These are phyloP conservation scores for Drosophila watanabei DNA, from an alignment of 1,140 invertebrate genomes.

Conservation along the genomic window DNA sequence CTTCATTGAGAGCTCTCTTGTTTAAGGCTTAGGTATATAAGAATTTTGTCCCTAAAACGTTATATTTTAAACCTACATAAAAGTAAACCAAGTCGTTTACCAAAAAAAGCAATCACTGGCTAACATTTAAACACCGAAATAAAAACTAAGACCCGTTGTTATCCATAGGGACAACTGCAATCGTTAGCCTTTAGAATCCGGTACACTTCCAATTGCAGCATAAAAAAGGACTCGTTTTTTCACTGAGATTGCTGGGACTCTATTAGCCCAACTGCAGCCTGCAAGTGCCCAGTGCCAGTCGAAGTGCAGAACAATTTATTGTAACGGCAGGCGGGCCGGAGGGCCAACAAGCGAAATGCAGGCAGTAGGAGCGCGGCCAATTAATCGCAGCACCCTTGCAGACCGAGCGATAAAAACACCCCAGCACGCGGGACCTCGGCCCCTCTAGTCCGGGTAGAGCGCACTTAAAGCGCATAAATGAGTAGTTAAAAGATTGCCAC, in stretches of 20 bases:
- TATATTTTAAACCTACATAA: neutral
- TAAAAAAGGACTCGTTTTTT: neutral
- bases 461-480: slow-evolving; percentile 51
- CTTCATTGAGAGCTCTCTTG: too few species aligned
- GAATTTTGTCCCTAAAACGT: neutral
- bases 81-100: neutral
- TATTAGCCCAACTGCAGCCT: slow-evolving; percentile 12
- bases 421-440: neutral
- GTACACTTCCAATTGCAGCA: neutral
- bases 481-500: slow-evolving; percentile 66
- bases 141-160: neutral
- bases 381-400: slow-evolving; percentile 37
- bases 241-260: slow-evolving; percentile 2
- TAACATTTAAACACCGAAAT: neutral
- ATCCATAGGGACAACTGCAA: neutral
- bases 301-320: slow-evolving; percentile 54
- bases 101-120: slow-evolving; percentile 10
- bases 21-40: too few species aligned
- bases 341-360: slow-evolving; percentile 14
- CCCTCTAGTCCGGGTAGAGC: slow-evolving; percentile 8
- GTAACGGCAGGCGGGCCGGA: slow-evolving; percentile 22
- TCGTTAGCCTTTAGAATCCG: neutral
- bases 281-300: slow-evolving; percentile 16
- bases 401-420: slow-evolving; percentile 14
- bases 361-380: slow-evolving; percentile 35